These are phyloP conservation scores for Gastracanthus pulcherrimus DNA, from an alignment of 2,888 invertebrate species.

Conservation along the genomic window DNA sequence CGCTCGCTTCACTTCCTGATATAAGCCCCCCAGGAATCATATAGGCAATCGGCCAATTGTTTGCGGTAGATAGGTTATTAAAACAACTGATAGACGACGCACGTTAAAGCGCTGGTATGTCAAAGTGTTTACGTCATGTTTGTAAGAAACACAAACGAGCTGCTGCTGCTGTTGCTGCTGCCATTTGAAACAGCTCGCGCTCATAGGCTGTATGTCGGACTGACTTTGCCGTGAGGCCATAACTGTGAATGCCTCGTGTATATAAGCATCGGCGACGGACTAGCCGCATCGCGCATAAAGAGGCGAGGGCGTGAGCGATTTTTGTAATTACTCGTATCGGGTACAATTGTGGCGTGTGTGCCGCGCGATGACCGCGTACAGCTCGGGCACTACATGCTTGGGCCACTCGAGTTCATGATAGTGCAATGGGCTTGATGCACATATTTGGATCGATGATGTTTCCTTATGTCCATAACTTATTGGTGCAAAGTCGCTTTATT, in stretches of 20 bases:
- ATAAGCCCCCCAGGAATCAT: not conserved
- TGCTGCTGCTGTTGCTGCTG: too few relatives aligned
- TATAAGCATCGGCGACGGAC: not conserved
- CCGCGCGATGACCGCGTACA: not conserved
- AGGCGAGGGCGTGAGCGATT: conserved; percentile 51
- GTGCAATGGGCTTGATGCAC: not conserved
- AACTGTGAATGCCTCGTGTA: conserved; percentile 24
- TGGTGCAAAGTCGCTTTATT: too few relatives aligned
- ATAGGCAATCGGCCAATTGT: conserved; percentile 30
- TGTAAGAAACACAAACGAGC: not conserved
- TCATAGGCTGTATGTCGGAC: not conserved
- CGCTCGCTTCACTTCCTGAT: conserved; percentile 21
- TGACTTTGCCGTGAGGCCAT: conserved; percentile 11
- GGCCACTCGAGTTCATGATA: not conserved
- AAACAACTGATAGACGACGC: conserved; percentile 30
- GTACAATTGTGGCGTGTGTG: not conserved
- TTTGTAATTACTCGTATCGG: conserved; percentile 43
- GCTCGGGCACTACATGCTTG: not conserved
- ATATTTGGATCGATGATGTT: not conserved
- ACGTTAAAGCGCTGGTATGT: not conserved
- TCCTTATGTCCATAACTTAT: too few relatives aligned
- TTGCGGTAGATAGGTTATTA: conserved; percentile 45
- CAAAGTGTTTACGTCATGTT: conserved; percentile 28
- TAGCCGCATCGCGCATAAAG: not conserved
- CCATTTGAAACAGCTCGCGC: not conserved